Percentiles rank a stretch among this genome's conserved stretches.
Conservation (phyloP, 37 sponge, comb jelly and placozoan genomes). For the Hexactinellida sp. region DNA sequence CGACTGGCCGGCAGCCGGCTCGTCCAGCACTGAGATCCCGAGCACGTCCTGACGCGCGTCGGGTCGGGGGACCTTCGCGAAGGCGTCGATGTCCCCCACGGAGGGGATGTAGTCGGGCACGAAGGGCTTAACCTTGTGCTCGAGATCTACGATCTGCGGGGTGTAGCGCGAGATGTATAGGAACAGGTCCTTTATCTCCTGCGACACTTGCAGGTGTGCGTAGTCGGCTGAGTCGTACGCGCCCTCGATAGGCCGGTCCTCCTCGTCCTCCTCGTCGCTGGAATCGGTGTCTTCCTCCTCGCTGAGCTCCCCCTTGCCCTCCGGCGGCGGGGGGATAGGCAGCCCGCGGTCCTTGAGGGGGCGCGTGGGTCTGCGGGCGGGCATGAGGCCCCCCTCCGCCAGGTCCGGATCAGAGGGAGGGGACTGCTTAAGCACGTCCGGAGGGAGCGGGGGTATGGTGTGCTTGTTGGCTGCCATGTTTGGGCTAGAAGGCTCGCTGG, state of each 20-base stretch:
- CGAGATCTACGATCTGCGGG: slow-evolving; percentile 65
- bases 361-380: background rate
- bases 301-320: slow-evolving; percentile 14
- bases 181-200: slow-evolving; percentile 83
- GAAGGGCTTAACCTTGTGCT: slow-evolving; percentile 81
- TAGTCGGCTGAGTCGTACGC: slow-evolving; percentile 88
- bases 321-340: background rate
- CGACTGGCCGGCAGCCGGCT: slow-evolving; percentile 85
- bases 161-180: slow-evolving; percentile 70
- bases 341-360: background rate
- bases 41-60: slow-evolving; percentile 58
- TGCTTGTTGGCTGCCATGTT: slow-evolving; percentile 8
- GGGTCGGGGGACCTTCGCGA: slow-evolving; percentile 80
- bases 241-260: slow-evolving; percentile 33
- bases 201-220: slow-evolving; percentile 62
- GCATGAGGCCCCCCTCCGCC: background rate
- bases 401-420: background rate
- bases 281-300: slow-evolving; percentile 32
- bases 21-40: slow-evolving; percentile 72
- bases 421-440: background rate
- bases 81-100: slow-evolving; percentile 98
- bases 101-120: slow-evolving; percentile 95
- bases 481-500: slow-evolving; percentile 45
- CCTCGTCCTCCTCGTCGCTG: slow-evolving; percentile 29
- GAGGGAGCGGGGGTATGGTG: background rate